Evolutionary conservation across 2,113 vertebrate species (phyloP), one percentile per base, ranked within the genome.

Genomic region (Scytalopus superciliaris): DNA sequence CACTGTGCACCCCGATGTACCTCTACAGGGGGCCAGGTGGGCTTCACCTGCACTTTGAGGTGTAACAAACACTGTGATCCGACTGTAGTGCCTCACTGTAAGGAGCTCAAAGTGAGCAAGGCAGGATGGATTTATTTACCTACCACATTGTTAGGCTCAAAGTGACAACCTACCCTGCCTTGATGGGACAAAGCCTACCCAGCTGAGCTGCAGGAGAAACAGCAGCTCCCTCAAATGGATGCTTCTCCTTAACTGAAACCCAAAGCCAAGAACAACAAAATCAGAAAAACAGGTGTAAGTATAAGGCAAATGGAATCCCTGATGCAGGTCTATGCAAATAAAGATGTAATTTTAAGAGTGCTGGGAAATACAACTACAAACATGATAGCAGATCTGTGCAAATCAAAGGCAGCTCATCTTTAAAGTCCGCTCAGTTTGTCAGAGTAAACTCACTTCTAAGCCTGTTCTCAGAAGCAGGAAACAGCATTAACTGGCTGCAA

Each of bases 321-420:
- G 33, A 59, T 28, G 28, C 30, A 16, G 14, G 33, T 39, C 66
- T 57, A 56, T 45, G 66, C 50, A 92, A 82, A 67, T 44, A 45
- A 59, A 18, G 25, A 47, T 31, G 22, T 30, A 23, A 47, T 8
- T 42, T 62, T 19, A 40, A 42, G 49, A 63, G 12, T n/a, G 59
- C 53, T 52, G 39, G 42, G 28, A 59, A 88, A 67, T 17, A 45
- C 16, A 62, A 19, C 56, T 40, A 62, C 13, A 39, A 55, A 50
- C 23, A 67, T 0, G 0, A 50, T 0, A 70, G 42, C 8, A 74
- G 19, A 55, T 28, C 9, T 39, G 12, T 35, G 16, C 45, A 78
- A 77, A 84, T 27, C 59, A 84, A 66, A 62, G 50, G 45, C 52
- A 84, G 55, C 25, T 68, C 66, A 45, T 12, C 33, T 21, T 62